Percentiles rank a stretch among this genome's conserved stretches.
Evolutionary conservation across 2,888 invertebrate genomes (phyloP).

Genomic region (Phyto melanocephala): DNA sequence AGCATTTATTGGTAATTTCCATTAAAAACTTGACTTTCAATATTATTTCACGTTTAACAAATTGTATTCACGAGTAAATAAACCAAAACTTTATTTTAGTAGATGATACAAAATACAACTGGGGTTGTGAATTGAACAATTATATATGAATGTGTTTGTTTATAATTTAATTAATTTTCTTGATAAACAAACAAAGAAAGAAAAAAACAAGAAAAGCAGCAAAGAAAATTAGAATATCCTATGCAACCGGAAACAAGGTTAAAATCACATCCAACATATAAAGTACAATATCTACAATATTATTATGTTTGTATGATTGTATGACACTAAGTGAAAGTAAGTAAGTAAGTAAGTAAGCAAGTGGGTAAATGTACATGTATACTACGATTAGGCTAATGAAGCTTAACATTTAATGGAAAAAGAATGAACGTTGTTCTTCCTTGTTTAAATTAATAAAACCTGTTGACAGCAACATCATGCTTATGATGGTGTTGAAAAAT

Average conservation of each 20-base stretch:
- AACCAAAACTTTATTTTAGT: no score
- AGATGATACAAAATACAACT: no score
- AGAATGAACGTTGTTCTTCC: not conserved
- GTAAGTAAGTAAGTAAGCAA: no score
- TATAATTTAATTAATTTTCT: slow-evolving; percentile 26
- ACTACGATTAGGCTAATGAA: slow-evolving; percentile 33
- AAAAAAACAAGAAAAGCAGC: not conserved
- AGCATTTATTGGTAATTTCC: no score
- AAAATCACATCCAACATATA: not conserved
- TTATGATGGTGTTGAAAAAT: slow-evolving; percentile 3
- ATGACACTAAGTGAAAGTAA: no score
- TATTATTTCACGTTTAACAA: no score
- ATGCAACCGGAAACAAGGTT: slow-evolving; percentile 10
- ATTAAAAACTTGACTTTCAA: no score
- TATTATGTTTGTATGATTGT: not conserved
- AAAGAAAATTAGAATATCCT: not conserved
- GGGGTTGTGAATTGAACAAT: no score
- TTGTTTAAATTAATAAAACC: not conserved
- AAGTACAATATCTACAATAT: not conserved
- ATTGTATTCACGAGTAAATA: no score
- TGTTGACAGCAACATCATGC: not conserved
- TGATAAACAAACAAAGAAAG: not conserved
- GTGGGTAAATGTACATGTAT: not conserved
- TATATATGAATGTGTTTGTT: slow-evolving; percentile 23
- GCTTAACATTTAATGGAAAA: slow-evolving; percentile 38